Evolutionary conservation across 2,797 vertebrate species (phyloP), one percentile per base, ranked within the genome.

Genomic region (Phrynocephalus guinanensis): DNA sequence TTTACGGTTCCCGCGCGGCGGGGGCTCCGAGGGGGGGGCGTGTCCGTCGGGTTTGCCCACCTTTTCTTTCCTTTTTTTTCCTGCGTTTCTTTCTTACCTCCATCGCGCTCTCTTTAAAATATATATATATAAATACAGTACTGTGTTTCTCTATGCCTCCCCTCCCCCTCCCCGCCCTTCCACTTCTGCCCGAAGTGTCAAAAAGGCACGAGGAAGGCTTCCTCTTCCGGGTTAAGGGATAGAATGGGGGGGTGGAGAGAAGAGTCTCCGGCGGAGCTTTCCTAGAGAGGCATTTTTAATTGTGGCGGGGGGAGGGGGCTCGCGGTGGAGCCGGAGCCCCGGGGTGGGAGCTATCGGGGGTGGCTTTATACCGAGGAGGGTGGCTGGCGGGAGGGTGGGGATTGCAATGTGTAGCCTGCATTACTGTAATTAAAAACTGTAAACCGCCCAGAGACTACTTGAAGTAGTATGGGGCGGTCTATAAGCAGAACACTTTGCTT

Each of bases 201-300:
- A 79, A 72, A 60, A 52, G 33, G 33, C 75, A 24, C 52, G 20
- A 3, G 4, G 9, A 9, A 1, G 73, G 33, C 67, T 84, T 88
- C 86, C 86, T 44, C 11, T 87, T 87, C 87, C 87, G 67, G 87
- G 18, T 83, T 30, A 75, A 1, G 16, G 15, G 26, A 26, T 24
- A 70, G 50, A 56, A 7, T 2, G 10, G 38, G 24, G 24, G 1
- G 7, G 9, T 68, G 15, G 7, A 1, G 8, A 9, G 2, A 5
- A 15, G 10, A 3, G 38, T 44, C 38, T 44, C 38, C 38, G 38
- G 38, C 3, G 38, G 38, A 44, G 38, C 38, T 44, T 60, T 79
- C 75, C 82, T 72, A 88, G 82, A 84, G 67, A 2, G 82, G 82
- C 68, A 15, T 5, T 0, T 28, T 5, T 60, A 60, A 6, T 7